Base-by-base conservation (phyloP, 2,888 invertebrate genomes). In the Neoascia interrupta region DNA sequence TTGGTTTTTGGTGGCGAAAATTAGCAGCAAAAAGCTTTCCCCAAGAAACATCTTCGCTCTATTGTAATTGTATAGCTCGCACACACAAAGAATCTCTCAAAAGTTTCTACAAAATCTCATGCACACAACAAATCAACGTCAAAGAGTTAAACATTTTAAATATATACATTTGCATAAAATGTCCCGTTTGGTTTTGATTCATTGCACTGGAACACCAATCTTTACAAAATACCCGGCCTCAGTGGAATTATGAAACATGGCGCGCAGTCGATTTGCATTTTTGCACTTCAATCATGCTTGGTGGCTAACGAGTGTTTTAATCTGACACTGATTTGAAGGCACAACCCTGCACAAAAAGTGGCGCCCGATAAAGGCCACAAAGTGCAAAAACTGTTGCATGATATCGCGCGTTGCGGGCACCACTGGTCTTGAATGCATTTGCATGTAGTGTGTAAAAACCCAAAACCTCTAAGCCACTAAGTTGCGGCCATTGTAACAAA, bases 201-300 rank as follows among this genome's bases (percentile, higher is more conserved):
- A 72, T 66, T 60, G 18, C 64, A 19, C 53, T 28, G 56, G 43
- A 47, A 63, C 51, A 16, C 19, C 31, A 72, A 79, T 79, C 72
- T 61, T 45, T 39, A n/a, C n/a, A 37, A 66, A 79, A 79, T 79
- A 72, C 60, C 66, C 64, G 66, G 79, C 66, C 66, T 37, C 61
- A 54, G 66, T 72, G 66, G 66, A 72, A 79, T 79, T 72, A 79
- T 79, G 72, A n/a, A n/a, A n/a, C n/a, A 72, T 72, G 54, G 49
- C 60, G 72, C 23, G 43, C 72, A 60, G 72, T 66, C 60, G 73
- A 79, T 79, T 79, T 79, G 70, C 76, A 79, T 79, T 79, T 79
- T 79, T 79, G 60, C 73, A 79, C 79, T 79, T 79, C 79, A 79
- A 79, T 79, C 79, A 72, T 61, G 72, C 66, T 66, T 64, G 79